Evolutionary conservation across 2,888 invertebrate species (phyloP), one percentile per base, ranked within the genome.

Genomic region (Xestia xanthographa): DNA sequence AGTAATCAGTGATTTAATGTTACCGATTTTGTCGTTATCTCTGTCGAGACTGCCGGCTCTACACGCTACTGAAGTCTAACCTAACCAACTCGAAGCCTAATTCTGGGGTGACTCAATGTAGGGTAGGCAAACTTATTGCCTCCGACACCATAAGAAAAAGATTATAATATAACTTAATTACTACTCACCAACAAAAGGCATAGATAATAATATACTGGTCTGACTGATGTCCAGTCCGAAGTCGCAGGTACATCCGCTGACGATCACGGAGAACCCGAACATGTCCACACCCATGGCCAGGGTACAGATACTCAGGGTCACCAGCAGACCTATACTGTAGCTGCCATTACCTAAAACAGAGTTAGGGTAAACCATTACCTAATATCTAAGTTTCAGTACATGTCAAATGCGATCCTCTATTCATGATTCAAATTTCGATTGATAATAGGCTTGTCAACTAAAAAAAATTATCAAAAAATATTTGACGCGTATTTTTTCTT

Each of bases 201-300:
- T 96, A 5, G 97, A 97, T 84, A 97, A 97, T 17, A 98, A 94
- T 66, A 97, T 93, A 26, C 97, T 97, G 86, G 97, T 97, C 88
- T 97, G 96, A 4, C 92, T 92, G 11, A 97, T 97, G 2, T 86
- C 86, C 8, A 94, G 79, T 1, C 90, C 68, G 63, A 93, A 89
- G 66, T 94, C 94, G 43, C 94, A 93, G 69, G 87, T 83, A 72
- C 90, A 84, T 0, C 91, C 90, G 4, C 83, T 85, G 20, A 93
- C 90, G 29, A 93, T 89, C 58, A 93, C 89, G 11, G 93, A 90
- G 82, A 93, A 90, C 9, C 93, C 93, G 75, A 93, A 93, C 89
- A 94, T 90, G 74, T 94, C 94, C 48, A 93, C 71, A 0, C 75
- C 88, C 92, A 93, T 92, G 0, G 91, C 88, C 38, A 91, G 69